Percentiles rank a stretch among this genome's conserved stretches.
Evolutionary conservation across 2,888 invertebrate genomes (phyloP).

Genomic region (Oligia latruncula): DNA sequence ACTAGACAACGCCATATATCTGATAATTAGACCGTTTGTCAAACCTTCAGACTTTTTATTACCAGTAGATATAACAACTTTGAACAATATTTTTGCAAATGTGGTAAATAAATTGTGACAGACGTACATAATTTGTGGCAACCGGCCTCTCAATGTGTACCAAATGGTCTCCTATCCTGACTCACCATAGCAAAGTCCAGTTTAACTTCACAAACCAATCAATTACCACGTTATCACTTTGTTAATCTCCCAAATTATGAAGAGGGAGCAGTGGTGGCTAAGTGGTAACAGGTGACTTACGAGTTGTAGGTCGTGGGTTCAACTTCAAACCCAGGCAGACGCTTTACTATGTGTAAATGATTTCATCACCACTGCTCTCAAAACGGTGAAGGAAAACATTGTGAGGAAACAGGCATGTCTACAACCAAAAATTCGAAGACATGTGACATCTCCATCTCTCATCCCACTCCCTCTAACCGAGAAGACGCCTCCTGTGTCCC

Average conservation of each 20-base stretch:
- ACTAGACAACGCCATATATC: not conserved
- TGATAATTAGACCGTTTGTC: not conserved
- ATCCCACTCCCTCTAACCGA: too few species aligned
- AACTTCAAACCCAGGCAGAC: too few species aligned
- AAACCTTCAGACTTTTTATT: not conserved
- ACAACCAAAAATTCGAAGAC: too few species aligned
- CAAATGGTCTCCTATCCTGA: not conserved
- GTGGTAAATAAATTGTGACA: not conserved
- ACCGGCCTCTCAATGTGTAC: not conserved
- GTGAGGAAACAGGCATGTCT: too few species aligned
- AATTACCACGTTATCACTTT: not conserved
- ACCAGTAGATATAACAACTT: not conserved
- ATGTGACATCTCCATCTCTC: too few species aligned
- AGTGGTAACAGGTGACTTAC: too few species aligned
- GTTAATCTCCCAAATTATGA: not conserved
- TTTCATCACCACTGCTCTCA: too few species aligned
- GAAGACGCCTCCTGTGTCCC: too few species aligned
- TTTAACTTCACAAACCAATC: not conserved
- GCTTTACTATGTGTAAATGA: too few species aligned
- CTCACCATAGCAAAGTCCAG: not conserved
- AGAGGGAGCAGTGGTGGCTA: too few species aligned
- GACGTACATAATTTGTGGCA: not conserved
- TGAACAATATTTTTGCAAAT: not conserved
- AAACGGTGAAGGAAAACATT: too few species aligned
- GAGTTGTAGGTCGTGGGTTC: too few species aligned